Evolutionary conservation across 2,888 invertebrate genomes (phyloP), one percentile per base, ranked within the genome.

Genomic region (Thymelicus sylvestris): DNA sequence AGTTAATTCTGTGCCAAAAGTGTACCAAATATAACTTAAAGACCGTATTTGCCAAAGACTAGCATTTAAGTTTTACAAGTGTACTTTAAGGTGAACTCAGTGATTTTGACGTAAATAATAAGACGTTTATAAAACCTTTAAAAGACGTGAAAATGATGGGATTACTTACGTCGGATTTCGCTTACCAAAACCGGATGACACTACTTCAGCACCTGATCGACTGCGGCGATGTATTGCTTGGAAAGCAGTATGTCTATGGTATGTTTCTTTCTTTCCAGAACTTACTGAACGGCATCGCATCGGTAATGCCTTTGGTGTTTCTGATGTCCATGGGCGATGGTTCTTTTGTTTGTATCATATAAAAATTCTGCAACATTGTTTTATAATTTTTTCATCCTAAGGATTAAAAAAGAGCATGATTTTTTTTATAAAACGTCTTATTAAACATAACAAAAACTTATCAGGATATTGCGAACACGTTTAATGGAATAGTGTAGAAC

Each of bases 191-290:
- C 77, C 90, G 88, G 31, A 76, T 93, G 80, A 89, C 87, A 44
- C 78, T 93, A 68, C 82, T 93, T 31, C 91, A 93, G 79, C 92
- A 93, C 75, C 82, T 93, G 72, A 91, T 92, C 24, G 93, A 93
- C 13, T 93, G 92, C 70, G 92, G 92, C 0, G 92, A 93, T 74
- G 89, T 90, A 15, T 78, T 91, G 71, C 77, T 93, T 41, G 90
- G 86, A 39, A 81, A 82, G n/a, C 86, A 89, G 48, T 80, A 87
- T 67, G 80, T 87, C 55, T 92, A 84, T 72, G 92, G 92, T 91
- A 78, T 62, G 81, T 80, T 72, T 31, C 31, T 31, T 31, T 62
- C 13, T 19, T 62, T 44, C 8, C 2, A 7, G 2, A 44, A 0
- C 8, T 44, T 3, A 7, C 31, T 31, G 31, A 5, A 31, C 31